Base-by-base conservation (phyloP, 2,113 vertebrate species). In the Amphilophus citrinellus region DNA sequence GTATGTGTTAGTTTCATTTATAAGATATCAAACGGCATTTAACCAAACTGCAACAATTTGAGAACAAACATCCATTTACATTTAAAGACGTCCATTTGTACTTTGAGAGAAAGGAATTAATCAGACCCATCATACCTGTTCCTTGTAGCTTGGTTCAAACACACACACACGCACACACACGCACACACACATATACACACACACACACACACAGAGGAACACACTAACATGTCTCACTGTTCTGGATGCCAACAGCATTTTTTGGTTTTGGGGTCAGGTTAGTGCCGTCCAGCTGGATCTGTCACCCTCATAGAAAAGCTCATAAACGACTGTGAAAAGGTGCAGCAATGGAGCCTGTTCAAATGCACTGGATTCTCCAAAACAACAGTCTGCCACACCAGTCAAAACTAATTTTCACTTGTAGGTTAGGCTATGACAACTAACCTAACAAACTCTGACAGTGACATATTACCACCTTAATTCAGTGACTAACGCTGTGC, bases 271-370 rank as follows among this genome's bases (percentile, higher is more conserved):
- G 18, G 6, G n/a, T 39, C 39, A 42, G 57, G 11, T 66, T 68
- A 50, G 50, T 2, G 6, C 3, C 27, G 18, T 79, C 73, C 76
- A 84, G 79, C 68, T 88, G 78, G 84, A 76, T 62, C 47, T 63
- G 50, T 56, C 62, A 77, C 30, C 13, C 22, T 65, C 66, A 80
- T 82, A 79, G 76, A 65, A 84, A 88, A 37, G 30, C 22, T 68
- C 56, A 77, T 37, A 58, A 82, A 77, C 79, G 59, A 68, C 22
- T 47, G 47, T 30, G 13, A 39, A 32, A 65, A 3, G 22, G 50
- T 2, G 24, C 27, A 78, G 77, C 10, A 62, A 32, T n/a, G 61
- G 59, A 85, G 53, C 5, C 68, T 77, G 82, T 56, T 17, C 76
- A 9, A 79, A 68, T 73, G 27, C 32, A 32, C 66, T 20, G 44